A percentile compares a stretch with the other conserved stretches of the same genome.
phyloP scores from a whole-genome alignment of 2,113 vertebrate genomes.

The Micromys minutus region DNA sequence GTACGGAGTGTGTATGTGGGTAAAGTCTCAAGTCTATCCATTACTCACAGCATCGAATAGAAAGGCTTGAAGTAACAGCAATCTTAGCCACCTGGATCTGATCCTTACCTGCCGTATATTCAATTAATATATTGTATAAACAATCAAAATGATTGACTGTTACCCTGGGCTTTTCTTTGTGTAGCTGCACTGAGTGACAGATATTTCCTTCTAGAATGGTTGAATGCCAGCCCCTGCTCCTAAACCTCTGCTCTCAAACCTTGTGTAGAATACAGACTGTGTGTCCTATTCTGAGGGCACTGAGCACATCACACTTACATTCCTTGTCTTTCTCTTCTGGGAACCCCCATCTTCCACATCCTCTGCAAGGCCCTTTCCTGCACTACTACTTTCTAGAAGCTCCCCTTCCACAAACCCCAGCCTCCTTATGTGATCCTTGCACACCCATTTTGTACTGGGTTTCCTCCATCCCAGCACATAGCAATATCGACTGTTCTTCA shows the following conservation, averaged over 20 bases:
- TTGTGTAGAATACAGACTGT: neutral
- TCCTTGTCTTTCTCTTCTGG: neutral
- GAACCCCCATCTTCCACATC: too few relatives aligned
- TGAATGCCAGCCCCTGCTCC: neutral
- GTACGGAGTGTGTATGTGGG: accelerated
- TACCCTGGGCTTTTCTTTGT: neutral
- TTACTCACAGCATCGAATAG: neutral
- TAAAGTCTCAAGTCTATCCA: neutral
- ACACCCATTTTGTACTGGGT: too few relatives aligned
- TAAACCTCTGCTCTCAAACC: neutral
- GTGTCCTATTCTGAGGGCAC: neutral
- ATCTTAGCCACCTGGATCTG: neutral
- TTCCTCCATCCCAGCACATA: neutral
- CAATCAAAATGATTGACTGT: neutral
- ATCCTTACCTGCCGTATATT: neutral
- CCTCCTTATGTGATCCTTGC: accelerated
- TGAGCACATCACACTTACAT: accelerated
- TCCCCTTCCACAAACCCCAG: neutral
- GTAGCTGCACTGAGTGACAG: neutral
- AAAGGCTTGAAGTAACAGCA: neutral
- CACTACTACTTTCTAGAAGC: neutral
- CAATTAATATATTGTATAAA: neutral
- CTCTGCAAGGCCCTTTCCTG: too few relatives aligned
- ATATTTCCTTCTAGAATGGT: neutral
- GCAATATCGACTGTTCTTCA: neutral